phyloP scores from a whole-genome alignment of 1,140 invertebrate genomes.

The Nebria ingens region DNA sequence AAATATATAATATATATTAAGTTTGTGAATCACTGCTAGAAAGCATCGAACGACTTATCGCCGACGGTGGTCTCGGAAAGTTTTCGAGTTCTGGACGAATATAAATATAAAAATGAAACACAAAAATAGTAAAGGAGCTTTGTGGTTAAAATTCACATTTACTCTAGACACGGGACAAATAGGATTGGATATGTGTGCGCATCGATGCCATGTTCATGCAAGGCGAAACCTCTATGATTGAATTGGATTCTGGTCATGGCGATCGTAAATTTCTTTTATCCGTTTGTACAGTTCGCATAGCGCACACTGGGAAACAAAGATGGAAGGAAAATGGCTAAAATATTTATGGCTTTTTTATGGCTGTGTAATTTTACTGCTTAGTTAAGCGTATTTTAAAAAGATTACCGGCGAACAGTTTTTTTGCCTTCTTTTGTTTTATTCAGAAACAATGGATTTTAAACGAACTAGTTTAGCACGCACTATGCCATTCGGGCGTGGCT shows the following conservation, averaged over 20 bases:
- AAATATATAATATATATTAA: too few species aligned
- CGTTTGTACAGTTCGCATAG: background rate
- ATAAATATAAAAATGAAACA: conserved; percentile 2
- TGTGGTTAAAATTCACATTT: conserved; percentile 9
- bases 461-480: background rate
- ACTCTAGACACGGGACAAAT: conserved; percentile 7
- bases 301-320: background rate
- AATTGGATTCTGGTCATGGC: conserved; percentile 7
- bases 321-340: background rate
- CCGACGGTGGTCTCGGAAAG: background rate
- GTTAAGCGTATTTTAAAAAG: conserved; percentile 7
- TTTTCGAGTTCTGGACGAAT: background rate
- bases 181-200: conserved; percentile 5
- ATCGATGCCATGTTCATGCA: background rate
- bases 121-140: conserved; percentile 1
- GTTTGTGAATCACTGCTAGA: too few species aligned
- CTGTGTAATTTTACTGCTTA: conserved; percentile 6
- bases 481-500: background rate
- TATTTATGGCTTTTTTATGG: conserved; percentile 4
- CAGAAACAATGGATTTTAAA: background rate
- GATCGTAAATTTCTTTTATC: conserved; percentile 9
- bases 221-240: background rate
- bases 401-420: conserved; percentile 1
- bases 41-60: too few species aligned
- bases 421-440: too few species aligned